Conservation (phyloP, 2,888 invertebrate species). For the Gryllus longicercus region DNA sequence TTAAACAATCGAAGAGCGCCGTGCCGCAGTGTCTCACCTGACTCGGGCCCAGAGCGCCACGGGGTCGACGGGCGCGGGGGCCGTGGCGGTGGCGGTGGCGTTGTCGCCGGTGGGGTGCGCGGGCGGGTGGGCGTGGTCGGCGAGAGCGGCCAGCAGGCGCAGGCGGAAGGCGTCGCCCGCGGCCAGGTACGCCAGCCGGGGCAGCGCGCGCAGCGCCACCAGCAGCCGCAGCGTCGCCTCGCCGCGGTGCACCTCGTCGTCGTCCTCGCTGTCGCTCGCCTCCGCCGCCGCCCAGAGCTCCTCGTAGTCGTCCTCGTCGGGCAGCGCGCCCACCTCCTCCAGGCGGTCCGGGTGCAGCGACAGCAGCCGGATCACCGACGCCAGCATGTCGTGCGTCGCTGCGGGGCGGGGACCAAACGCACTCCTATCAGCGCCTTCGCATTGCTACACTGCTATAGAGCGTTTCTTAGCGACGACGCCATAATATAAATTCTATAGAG, state of each 20-base stretch:
- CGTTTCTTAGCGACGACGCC: no score
- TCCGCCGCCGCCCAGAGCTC: not conserved
- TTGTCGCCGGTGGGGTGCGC: not conserved
- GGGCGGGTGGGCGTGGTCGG: not conserved
- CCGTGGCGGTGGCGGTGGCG: not conserved
- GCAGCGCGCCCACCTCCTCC: not conserved
- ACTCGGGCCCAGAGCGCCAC: not conserved
- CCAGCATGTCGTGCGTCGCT: not conserved
- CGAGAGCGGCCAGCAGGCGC: not conserved
- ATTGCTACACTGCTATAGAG: no score
- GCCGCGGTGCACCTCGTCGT: not conserved
- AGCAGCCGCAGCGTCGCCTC: not conserved
- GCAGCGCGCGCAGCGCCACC: not conserved
- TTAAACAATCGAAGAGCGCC: no score
- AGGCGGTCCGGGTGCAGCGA: conserved; percentile 9
- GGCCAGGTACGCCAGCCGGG: not conserved
- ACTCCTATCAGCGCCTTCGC: no score
- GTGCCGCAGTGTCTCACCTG: not conserved
- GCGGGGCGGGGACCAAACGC: not conserved
- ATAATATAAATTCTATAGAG: no score
- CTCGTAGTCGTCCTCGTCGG: not conserved
- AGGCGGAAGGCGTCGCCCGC: not conserved
- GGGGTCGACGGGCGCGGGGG: not conserved
- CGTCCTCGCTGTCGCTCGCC: not conserved
- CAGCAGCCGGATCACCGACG: not conserved